phyloP scores from a whole-genome alignment of 2,113 vertebrate genomes.

The Albula goreensis region DNA sequence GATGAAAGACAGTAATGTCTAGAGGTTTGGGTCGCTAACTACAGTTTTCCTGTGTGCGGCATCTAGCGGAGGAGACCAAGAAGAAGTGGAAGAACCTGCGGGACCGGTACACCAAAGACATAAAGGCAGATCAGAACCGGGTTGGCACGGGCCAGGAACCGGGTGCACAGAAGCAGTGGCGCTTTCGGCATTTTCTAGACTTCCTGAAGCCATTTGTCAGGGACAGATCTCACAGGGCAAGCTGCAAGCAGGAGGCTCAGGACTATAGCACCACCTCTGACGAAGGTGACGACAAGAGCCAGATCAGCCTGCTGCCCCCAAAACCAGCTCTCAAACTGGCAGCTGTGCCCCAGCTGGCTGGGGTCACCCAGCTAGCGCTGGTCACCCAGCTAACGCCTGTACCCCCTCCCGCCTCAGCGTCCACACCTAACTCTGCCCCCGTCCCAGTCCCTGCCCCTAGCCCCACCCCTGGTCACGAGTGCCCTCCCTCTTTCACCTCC shows the following conservation, averaged over 20 bases:
- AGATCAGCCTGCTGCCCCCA: constrained; percentile 23
- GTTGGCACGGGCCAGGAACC: constrained; percentile 56
- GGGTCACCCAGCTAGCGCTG: constrained; percentile 41
- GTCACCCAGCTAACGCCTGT: constrained; percentile 43
- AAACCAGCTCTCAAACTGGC: constrained; percentile 22
- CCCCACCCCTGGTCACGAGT: constrained; percentile 21
- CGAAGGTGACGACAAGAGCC: constrained; percentile 42
- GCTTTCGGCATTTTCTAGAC: constrained; percentile 61
- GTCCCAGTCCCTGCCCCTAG: constrained; percentile 36
- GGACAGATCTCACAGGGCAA: constrained; percentile 46
- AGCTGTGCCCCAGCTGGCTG: constrained; percentile 45
- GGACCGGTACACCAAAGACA: constrained; percentile 68
- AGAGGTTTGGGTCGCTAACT: background rate
- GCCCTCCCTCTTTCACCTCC: too few species aligned
- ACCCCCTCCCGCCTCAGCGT: constrained; percentile 38
- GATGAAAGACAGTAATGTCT: background rate
- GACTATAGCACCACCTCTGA: constrained; percentile 45
- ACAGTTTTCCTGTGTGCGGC: background rate
- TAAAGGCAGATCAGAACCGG: constrained; percentile 58
- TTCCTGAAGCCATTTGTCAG: constrained; percentile 64
- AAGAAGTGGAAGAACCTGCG: constrained; percentile 70
- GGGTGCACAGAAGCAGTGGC: constrained; percentile 56
- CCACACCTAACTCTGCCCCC: constrained; percentile 10
- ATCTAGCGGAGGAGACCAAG: constrained; percentile 64
- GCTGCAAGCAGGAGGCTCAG: constrained; percentile 46